A percentile compares a stretch with the other conserved stretches of the same genome.
These are phyloP conservation scores for Dasypogon diadema DNA, from an alignment of 2,888 invertebrate genomes.

Conservation along the genomic window DNA sequence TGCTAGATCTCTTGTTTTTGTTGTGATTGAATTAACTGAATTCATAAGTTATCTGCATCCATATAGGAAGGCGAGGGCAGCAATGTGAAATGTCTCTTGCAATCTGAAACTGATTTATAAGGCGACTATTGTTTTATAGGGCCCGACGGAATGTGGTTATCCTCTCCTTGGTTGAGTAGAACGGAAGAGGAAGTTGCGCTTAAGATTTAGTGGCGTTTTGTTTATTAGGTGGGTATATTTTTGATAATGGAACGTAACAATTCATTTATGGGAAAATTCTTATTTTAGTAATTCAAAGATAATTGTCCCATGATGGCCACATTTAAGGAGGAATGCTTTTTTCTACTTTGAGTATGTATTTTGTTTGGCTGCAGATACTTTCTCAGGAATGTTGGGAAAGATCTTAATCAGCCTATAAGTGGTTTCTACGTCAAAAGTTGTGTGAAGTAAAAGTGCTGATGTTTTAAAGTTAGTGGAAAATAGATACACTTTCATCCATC, in stretches of 20 bases:
- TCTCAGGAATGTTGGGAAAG: too few species aligned
- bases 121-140: constrained; percentile 36
- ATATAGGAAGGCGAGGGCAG: constrained; percentile 3
- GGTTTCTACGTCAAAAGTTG: too few species aligned
- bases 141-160: background rate
- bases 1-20: background rate
- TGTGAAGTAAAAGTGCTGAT: too few species aligned
- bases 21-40: constrained; percentile 23
- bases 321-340: too few species aligned
- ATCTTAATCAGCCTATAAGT: too few species aligned
- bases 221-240: background rate
- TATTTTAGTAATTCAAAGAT: too few species aligned
- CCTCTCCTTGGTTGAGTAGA: constrained; percentile 8
- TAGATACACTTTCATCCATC: too few species aligned
- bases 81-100: constrained; percentile 32
- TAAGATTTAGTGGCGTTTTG: constrained; percentile 12
- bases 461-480: too few species aligned
- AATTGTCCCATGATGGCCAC: too few species aligned
- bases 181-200: constrained; percentile 25
- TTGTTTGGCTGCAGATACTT: too few species aligned
- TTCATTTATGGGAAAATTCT: background rate
- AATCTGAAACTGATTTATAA: constrained; percentile 39
- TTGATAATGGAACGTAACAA: too few species aligned
- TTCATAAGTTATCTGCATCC: constrained; percentile 36
- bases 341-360: too few species aligned